These are phyloP conservation scores for Thalassoma bifasciatum DNA, from an alignment of 2,113 vertebrate genomes.

Conservation along the genomic window DNA sequence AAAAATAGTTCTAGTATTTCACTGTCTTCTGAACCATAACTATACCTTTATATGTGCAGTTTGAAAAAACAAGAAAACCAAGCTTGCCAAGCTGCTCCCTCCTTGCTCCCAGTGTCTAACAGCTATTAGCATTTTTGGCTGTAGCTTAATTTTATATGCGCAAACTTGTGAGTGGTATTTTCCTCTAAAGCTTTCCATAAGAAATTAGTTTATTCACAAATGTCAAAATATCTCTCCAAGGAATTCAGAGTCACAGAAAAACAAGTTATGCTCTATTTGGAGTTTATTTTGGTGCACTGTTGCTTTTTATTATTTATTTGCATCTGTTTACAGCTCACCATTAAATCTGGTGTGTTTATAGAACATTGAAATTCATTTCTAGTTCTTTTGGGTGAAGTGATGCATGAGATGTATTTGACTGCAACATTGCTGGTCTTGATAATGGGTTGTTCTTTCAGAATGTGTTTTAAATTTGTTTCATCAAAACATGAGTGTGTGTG, in stretches of 20 bases:
- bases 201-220: background rate
- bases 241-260: background rate
- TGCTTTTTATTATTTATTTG: background rate
- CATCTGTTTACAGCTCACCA: background rate
- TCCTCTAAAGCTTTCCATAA: background rate
- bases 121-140: background rate
- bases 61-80: background rate
- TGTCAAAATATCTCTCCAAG: background rate
- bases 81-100: background rate
- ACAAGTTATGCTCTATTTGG: background rate
- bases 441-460: slow-evolving; percentile 8
- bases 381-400: background rate
- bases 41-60: background rate
- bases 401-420: background rate
- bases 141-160: background rate
- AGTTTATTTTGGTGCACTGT: background rate
- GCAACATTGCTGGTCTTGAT: background rate
- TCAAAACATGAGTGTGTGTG: background rate
- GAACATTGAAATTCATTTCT: slow-evolving; percentile 5
- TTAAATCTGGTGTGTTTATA: background rate
- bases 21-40: background rate
- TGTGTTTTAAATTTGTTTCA: slow-evolving; percentile 4
- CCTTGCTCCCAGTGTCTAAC: background rate
- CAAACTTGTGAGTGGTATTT: background rate
- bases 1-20: background rate